Base-by-base conservation (phyloP, 23 tunicate genomes). In the Oikopleura vanhoeffeni region DNA sequence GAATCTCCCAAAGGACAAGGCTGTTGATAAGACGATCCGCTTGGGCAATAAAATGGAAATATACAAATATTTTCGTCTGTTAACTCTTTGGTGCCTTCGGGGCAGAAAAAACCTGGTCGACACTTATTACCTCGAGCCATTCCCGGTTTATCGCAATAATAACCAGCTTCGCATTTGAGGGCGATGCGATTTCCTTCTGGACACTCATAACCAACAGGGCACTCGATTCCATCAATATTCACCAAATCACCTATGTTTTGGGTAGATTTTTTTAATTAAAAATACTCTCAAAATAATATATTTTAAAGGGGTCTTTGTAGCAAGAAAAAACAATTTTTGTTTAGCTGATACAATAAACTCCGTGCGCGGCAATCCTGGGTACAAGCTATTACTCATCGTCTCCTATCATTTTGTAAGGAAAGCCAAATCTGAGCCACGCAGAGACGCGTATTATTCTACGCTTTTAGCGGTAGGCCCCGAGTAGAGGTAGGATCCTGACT, bases 41-140 rank as follows among this genome's bases (percentile, higher is more conserved):
- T 84, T 41, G 98, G 98, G 41, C 98, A 93, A 87, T 89, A 93
- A 86, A 83, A 90, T 0, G 98, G 98, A 41, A 89, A 93, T 28
- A 83, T 85, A 77, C 98, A 93, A 8, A 4, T 49, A 8, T 8
- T 8, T 8, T 49, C 60, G 8, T 49, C 60, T 8, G 18, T 49
- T 1, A 86, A 75, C 0, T 39, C 41, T 28, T 35, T 27, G 35
- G 83, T 67, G 1, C 84, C 88, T n/a, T 85, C 71, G 24, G 84
- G 84, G 1, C 89, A 87, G 28, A 40, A 87, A 85, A 84, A 84
- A 39, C 89, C 89, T 87, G 41, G 58, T 39, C 41, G 41, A 67
- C 60, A 49, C 8, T 4, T 49, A 4, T 49, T 18, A 49, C 60
- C 60, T 8, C 18, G 89, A 13, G 34, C 67, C 39, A 83, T 76